These are phyloP conservation scores for Schizaphis graminum DNA, from an alignment of 2,888 invertebrate genomes.

Conservation along the genomic window DNA sequence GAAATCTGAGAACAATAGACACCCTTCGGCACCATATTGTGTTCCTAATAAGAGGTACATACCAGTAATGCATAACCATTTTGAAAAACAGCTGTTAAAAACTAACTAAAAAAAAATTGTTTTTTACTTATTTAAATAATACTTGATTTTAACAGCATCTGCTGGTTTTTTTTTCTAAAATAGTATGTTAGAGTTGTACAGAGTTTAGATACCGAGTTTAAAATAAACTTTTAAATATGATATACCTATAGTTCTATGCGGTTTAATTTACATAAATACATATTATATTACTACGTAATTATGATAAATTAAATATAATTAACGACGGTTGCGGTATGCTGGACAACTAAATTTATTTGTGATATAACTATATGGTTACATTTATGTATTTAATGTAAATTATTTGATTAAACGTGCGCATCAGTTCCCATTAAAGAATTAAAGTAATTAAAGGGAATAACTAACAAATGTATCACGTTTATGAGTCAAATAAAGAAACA, in stretches of 20 bases:
- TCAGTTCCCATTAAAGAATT: neutral
- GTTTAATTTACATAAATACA: neutral
- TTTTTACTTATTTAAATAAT: neutral
- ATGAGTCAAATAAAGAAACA: neutral
- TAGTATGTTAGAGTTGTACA: neutral
- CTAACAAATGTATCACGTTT: neutral
- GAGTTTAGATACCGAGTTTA: neutral
- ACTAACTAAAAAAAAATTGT: neutral
- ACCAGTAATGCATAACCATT: neutral
- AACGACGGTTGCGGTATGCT: neutral
- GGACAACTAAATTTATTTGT: neutral
- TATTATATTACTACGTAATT: neutral
- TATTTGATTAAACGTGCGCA: neutral
- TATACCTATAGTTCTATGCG: neutral
- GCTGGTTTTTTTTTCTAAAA: neutral
- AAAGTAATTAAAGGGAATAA: neutral
- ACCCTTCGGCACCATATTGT: neutral
- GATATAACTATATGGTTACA: neutral
- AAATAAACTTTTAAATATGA: neutral
- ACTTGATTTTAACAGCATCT: neutral
- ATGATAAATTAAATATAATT: neutral
- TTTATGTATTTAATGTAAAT: neutral
- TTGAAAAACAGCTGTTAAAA: conserved; percentile 8
- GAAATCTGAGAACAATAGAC: conserved; percentile 56
- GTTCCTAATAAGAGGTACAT: neutral